Evolutionary conservation across 1,140 invertebrate species (phyloP).

Genomic region (Diorhabda sublineata): DNA sequence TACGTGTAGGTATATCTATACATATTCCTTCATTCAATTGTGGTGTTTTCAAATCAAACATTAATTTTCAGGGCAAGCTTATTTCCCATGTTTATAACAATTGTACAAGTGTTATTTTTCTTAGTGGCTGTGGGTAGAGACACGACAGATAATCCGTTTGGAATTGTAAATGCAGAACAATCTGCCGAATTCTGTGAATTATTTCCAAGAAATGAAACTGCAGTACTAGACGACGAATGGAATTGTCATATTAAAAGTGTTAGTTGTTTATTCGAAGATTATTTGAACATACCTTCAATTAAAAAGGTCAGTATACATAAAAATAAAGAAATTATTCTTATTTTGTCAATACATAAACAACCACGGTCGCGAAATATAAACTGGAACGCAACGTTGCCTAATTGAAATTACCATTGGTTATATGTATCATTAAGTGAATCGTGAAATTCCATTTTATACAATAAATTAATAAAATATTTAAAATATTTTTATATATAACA

Average conservation of each 20-base stretch:
- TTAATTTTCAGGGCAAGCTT: conserved; percentile 61
- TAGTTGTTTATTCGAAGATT: conserved; percentile 55
- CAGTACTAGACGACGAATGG: conserved; percentile 36
- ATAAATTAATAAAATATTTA: conserved; percentile 67
- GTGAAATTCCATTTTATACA: conserved; percentile 68
- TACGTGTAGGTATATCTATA: neutral
- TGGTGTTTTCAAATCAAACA: conserved; percentile 1
- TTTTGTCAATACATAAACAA: neutral
- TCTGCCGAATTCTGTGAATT: conserved; percentile 40
- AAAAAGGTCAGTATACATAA: conserved; percentile 41
- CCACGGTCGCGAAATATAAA: neutral
- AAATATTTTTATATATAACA: neutral
- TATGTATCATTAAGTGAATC: conserved; percentile 33
- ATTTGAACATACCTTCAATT: conserved; percentile 50
- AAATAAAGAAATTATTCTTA: neutral
- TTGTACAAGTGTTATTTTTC: conserved; percentile 75
- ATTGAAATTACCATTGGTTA: neutral
- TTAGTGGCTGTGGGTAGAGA: conserved; percentile 76
- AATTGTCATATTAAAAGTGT: conserved; percentile 54
- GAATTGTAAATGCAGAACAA: conserved; percentile 71
- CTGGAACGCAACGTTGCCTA: neutral
- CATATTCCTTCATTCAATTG: neutral
- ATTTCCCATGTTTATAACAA: conserved; percentile 78
- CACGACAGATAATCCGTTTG: conserved; percentile 66
- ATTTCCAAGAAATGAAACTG: conserved; percentile 33